Conservation (phyloP, 1,140 invertebrate species). For the Drosophila pseudoananassae region DNA sequence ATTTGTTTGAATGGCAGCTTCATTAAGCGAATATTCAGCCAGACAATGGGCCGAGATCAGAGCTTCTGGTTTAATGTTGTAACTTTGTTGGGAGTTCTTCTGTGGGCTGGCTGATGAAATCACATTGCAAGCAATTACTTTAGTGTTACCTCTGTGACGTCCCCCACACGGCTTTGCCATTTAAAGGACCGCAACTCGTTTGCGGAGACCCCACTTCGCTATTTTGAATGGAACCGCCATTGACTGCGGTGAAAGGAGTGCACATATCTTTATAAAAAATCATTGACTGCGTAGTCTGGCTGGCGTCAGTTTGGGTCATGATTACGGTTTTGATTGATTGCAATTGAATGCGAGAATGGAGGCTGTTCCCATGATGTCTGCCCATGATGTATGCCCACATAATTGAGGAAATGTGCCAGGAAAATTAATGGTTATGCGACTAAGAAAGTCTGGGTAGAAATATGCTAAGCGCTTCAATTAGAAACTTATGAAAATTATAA, state of each 20-base stretch:
- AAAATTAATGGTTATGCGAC: slow-evolving; percentile 18
- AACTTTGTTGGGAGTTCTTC: slow-evolving; percentile 8
- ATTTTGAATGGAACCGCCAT: slow-evolving; percentile 57
- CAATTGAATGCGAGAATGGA: slow-evolving; percentile 18
- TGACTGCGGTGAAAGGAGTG: slow-evolving; percentile 32
- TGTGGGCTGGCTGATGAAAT: slow-evolving; percentile 40
- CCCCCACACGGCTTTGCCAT: background rate
- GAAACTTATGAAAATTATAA: background rate
- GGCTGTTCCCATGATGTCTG: background rate
- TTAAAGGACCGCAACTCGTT: slow-evolving; percentile 64
- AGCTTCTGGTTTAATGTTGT: slow-evolving; percentile 12
- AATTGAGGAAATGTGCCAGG: slow-evolving; percentile 25
- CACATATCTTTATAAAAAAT: slow-evolving; percentile 29
- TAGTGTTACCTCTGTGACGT: slow-evolving; percentile 42
- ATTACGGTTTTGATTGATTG: slow-evolving; percentile 55
- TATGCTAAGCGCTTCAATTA: background rate
- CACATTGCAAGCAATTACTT: slow-evolving; percentile 73
- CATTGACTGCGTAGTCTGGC: background rate
- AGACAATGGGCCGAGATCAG: slow-evolving; percentile 29
- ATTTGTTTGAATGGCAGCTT: slow-evolving; percentile 75
- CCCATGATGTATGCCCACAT: slow-evolving; percentile 26
- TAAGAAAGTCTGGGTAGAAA: background rate
- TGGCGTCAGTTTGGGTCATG: slow-evolving; percentile 20
- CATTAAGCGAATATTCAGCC: slow-evolving; percentile 67
- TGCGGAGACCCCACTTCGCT: slow-evolving; percentile 35